Conservation (phyloP, 2,113 vertebrate species). For the Trinectes maculatus region DNA sequence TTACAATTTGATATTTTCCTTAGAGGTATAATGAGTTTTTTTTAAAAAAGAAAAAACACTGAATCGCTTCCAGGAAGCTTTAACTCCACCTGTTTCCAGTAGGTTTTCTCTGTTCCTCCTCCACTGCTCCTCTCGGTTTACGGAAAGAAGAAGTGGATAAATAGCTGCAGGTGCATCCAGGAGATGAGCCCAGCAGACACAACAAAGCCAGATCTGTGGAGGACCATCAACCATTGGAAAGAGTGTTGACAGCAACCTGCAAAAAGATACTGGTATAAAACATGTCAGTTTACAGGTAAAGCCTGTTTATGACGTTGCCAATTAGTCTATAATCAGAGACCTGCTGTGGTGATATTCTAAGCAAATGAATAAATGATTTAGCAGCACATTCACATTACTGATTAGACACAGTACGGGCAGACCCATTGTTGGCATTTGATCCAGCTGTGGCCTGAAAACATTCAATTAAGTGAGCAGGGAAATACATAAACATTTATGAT, state of each 20-base stretch:
- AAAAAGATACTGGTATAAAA: conserved; percentile 21
- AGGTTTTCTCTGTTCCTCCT: not conserved
- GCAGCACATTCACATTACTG: not conserved
- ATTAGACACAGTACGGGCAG: not conserved
- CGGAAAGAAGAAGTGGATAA: conserved; percentile 27
- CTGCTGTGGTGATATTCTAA: conserved; percentile 1
- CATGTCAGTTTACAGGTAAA: not conserved
- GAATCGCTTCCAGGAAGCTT: conserved; percentile 2
- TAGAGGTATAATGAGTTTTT: not conserved
- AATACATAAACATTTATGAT: too few species aligned
- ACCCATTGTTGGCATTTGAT: not conserved
- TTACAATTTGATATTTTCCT: not conserved
- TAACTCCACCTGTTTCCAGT: conserved; percentile 15
- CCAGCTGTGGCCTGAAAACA: not conserved
- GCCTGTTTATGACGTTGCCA: conserved; percentile 5
- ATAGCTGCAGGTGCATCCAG: conserved; percentile 51
- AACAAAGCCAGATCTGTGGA: conserved; percentile 48
- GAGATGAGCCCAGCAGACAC: conserved; percentile 35
- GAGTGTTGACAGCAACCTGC: conserved; percentile 40
- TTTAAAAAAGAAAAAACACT: too few species aligned
- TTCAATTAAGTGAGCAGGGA: not conserved
- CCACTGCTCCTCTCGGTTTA: conserved; percentile 5
- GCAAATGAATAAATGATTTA: conserved; percentile 5
- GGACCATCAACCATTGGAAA: conserved; percentile 31
- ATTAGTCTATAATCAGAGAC: not conserved